Evolutionary conservation across 2,888 invertebrate species (phyloP).

Genomic region (Nineta flava): DNA sequence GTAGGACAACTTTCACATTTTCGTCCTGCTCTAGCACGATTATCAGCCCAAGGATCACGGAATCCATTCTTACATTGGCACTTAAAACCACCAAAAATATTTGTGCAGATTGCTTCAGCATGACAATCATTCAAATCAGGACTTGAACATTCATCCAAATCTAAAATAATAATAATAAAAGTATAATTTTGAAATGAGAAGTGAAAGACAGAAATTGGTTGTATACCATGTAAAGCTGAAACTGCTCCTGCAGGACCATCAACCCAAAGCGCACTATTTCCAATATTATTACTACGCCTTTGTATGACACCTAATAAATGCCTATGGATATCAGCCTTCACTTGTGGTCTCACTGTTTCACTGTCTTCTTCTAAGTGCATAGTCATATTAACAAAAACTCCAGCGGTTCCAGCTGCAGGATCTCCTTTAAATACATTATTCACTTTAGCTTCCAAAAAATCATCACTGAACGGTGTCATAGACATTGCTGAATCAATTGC

Average conservation of each 20-base stretch:
- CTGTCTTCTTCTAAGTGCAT: conserved; percentile 62
- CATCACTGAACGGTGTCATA: conserved; percentile 80
- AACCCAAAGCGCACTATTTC: conserved; percentile 72
- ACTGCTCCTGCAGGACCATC: conserved; percentile 68
- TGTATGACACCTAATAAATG: conserved; percentile 73
- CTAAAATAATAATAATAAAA: conserved; percentile 27
- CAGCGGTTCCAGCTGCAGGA: conserved; percentile 46
- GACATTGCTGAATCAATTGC: conserved; percentile 87
- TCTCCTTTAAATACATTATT: conserved; percentile 65
- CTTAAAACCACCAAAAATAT: conserved; percentile 70
- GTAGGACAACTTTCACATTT: conserved; percentile 63
- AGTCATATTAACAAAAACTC: conserved; percentile 74
- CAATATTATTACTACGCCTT: conserved; percentile 72
- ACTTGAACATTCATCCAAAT: conserved; percentile 75
- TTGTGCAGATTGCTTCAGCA: conserved; percentile 56
- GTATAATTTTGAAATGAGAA: conserved; percentile 10
- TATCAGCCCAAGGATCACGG: conserved; percentile 56
- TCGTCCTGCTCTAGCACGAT: conserved; percentile 51
- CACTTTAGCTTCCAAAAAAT: conserved; percentile 66
- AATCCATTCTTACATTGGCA: conserved; percentile 61
- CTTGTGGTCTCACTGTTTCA: conserved; percentile 48
- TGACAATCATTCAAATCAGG: conserved; percentile 76
- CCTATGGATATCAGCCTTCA: conserved; percentile 64
- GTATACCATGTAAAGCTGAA: conserved; percentile 33
- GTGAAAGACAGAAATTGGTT: not conserved